phyloP scores from a whole-genome alignment of 2,888 invertebrate genomes.

The Spodoptera littoralis region DNA sequence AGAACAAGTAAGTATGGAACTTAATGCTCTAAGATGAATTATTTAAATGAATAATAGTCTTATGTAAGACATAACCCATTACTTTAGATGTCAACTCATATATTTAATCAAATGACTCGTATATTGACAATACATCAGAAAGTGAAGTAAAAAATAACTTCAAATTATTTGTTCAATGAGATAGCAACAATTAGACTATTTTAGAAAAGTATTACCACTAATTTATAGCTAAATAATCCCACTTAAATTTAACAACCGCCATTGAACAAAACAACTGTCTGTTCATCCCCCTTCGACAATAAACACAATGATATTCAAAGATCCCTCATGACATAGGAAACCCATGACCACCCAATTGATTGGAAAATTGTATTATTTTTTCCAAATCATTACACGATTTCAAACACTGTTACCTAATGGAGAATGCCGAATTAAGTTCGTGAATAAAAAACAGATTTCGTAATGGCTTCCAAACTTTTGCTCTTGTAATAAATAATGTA shows the following conservation, averaged over 20 bases:
- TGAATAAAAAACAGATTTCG: slow-evolving; percentile 23
- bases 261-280: slow-evolving; percentile 22
- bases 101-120: no score
- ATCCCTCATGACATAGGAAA: slow-evolving; percentile 19
- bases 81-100: no score
- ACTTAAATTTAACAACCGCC: slow-evolving; percentile 10
- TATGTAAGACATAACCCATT: no score
- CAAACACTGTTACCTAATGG: slow-evolving; percentile 29
- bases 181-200: background rate
- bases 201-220: background rate
- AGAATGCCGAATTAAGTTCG: slow-evolving; percentile 29
- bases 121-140: no score
- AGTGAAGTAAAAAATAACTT: no score
- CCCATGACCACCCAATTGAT: slow-evolving; percentile 43
- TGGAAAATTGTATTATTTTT: slow-evolving; percentile 57
- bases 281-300: slow-evolving; percentile 21
- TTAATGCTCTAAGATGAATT: no score
- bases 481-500: slow-evolving; percentile 38
- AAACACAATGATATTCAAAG: slow-evolving; percentile 16
- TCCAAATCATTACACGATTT: slow-evolving; percentile 53
- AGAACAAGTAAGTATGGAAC: no score
- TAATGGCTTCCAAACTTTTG: slow-evolving; percentile 13
- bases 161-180: background rate
- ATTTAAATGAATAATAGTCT: no score
- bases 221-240: slow-evolving; percentile 12